Percentiles rank a stretch among this genome's conserved stretches.
Evolutionary conservation across 1,140 invertebrate species (phyloP).

Genomic region (Neodiprion lecontei): DNA sequence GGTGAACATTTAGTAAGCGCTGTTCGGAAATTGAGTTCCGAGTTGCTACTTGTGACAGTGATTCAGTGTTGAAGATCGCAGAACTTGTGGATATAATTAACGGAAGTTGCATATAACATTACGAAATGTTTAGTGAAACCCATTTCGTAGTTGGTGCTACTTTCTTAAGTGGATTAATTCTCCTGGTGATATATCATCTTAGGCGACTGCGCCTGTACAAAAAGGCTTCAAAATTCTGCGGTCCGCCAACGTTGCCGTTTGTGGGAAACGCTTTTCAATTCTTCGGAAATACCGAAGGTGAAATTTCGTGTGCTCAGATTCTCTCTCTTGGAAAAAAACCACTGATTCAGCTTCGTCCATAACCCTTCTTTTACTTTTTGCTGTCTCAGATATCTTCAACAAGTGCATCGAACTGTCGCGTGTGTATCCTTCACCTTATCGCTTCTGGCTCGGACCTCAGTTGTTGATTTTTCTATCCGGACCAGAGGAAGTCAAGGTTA

Average conservation of each 20-base stretch:
- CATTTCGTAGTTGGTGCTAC: too few relatives aligned
- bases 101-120: too few relatives aligned
- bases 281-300: conserved; percentile 58
- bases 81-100: too few relatives aligned
- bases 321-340: too few relatives aligned
- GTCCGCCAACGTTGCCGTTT: conserved; percentile 51
- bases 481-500: conserved; percentile 46
- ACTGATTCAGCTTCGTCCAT: too few relatives aligned
- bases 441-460: conserved; percentile 35
- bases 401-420: not conserved
- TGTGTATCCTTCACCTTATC: not conserved
- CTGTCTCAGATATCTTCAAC: not conserved
- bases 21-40: too few relatives aligned
- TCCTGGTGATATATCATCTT: not conserved
- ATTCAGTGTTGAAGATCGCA: too few relatives aligned
- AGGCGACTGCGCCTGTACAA: not conserved
- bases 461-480: conserved; percentile 47
- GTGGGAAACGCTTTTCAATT: conserved; percentile 64
- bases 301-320: conserved; percentile 27
- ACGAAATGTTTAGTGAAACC: too few relatives aligned
- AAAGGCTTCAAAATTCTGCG: not conserved
- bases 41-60: too few relatives aligned
- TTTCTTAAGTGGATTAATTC: too few relatives aligned
- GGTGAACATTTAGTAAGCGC: too few relatives aligned
- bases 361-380: too few relatives aligned